Evolutionary conservation across 1,140 invertebrate genomes (phyloP).

Genomic region (Pseudomyrmex flavicornis): DNA sequence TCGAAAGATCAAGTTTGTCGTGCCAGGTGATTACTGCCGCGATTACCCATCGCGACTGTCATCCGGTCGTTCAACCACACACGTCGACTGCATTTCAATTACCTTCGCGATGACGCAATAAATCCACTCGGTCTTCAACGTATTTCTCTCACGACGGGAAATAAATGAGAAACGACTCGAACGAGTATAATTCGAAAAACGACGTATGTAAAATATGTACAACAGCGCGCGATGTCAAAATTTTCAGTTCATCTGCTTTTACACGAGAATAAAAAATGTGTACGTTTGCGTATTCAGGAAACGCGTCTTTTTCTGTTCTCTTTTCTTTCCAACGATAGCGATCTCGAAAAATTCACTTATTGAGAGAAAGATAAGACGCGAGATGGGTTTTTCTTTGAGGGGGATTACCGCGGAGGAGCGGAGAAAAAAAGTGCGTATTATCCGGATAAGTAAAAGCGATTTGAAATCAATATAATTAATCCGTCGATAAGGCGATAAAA

Average conservation of each 20-base stretch:
- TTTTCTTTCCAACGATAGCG: neutral
- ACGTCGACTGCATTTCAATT: slow-evolving; percentile 6
- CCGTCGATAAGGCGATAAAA: neutral
- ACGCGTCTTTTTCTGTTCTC: too few relatives aligned
- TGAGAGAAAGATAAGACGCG: neutral
- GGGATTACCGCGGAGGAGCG: neutral
- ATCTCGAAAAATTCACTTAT: slow-evolving; percentile 4
- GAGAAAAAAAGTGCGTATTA: neutral
- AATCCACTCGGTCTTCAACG: neutral
- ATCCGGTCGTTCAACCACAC: slow-evolving; percentile 15
- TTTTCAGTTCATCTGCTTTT: too few relatives aligned
- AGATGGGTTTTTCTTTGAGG: neutral
- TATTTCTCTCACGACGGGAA: neutral
- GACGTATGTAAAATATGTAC: too few relatives aligned
- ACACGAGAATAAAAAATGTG: too few relatives aligned
- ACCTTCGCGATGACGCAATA: neutral
- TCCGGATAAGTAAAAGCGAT: neutral
- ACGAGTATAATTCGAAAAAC: neutral
- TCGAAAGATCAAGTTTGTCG: slow-evolving; percentile 37
- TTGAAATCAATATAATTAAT: neutral
- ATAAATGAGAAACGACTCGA: neutral
- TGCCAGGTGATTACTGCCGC: slow-evolving; percentile 3
- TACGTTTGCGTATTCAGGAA: too few relatives aligned
- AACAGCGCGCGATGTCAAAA: too few relatives aligned
- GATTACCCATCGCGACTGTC: slow-evolving; percentile 6